A percentile compares a stretch with the other conserved stretches of the same genome.
Conservation (phyloP, 2,888 invertebrate species). For the Drosophila maculinotata region DNA sequence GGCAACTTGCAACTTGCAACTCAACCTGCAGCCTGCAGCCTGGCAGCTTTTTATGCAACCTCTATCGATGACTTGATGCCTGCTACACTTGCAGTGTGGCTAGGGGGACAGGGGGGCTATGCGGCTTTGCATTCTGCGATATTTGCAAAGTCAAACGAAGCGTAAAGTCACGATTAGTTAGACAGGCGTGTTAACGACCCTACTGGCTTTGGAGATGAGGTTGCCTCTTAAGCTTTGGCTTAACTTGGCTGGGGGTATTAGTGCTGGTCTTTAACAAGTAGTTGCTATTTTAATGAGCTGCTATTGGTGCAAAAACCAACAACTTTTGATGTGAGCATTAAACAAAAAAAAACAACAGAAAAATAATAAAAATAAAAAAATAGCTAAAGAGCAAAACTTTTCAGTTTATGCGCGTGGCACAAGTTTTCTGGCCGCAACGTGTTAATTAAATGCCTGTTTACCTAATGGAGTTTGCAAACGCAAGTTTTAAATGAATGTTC, state of each 20-base stretch:
- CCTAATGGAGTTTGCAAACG: conserved; percentile 71
- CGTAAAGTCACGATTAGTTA: conserved; percentile 84
- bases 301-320: conserved; percentile 58
- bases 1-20: conserved; percentile 40
- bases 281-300: conserved; percentile 78
- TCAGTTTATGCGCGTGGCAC: conserved; percentile 63
- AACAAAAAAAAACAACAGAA: conserved; percentile 28
- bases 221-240: conserved; percentile 7
- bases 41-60: conserved; percentile 53
- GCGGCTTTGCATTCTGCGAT: conserved; percentile 68
- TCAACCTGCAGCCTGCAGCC: conserved; percentile 34
- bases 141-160: conserved; percentile 84
- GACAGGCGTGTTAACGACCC: conserved; percentile 82
- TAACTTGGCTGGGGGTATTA: conserved; percentile 5
- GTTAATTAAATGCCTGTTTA: conserved; percentile 79
- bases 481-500: conserved; percentile 76
- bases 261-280: conserved; percentile 36
- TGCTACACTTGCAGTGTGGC: background rate
- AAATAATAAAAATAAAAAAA: conserved; percentile 17
- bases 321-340: conserved; percentile 72
- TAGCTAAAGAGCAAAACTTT: conserved; percentile 52
- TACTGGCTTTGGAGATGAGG: conserved; percentile 54
- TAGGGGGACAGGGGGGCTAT: background rate
- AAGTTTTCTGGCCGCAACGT: conserved; percentile 68
- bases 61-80: conserved; percentile 64